Evolutionary conservation across 2,888 invertebrate species (phyloP).

Genomic region (Bombyx huttoni): DNA sequence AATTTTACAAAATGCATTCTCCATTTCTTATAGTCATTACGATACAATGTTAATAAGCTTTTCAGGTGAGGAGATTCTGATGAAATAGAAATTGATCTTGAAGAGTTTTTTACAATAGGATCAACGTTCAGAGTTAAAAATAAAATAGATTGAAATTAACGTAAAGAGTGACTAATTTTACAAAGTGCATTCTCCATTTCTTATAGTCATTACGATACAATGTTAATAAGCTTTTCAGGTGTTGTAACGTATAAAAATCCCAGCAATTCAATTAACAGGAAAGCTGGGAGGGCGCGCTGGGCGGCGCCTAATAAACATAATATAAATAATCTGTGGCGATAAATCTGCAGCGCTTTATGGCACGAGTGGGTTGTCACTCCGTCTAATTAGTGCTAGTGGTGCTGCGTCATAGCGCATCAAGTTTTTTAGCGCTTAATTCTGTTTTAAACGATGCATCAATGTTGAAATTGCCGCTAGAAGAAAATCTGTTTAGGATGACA

Average conservation of each 20-base stretch:
- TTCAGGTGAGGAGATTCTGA: constrained; percentile 31
- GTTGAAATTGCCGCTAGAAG: no score
- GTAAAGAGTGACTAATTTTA: no score
- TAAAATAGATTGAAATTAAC: no score
- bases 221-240: constrained; percentile 39
- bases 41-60: constrained; percentile 16
- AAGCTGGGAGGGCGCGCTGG: constrained; percentile 52
- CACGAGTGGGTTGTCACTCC: constrained; percentile 71
- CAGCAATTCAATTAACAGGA: constrained; percentile 67
- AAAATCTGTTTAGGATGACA: no score
- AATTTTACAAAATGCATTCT: no score
- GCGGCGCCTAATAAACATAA: constrained; percentile 70
- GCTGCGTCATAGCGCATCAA: constrained; percentile 34
- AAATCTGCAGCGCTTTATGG: constrained; percentile 71
- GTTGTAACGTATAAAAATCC: constrained; percentile 59
- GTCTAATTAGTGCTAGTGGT: constrained; percentile 68
- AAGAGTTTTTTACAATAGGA: no score
- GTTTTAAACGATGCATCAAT: no score
- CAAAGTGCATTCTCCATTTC: no score
- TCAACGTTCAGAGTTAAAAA: no score
- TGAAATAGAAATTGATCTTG: no score
- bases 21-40: no score
- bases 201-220: no score
- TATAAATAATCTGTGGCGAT: constrained; percentile 71
- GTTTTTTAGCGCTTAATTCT: neutral